Evolutionary conservation across 1,140 invertebrate genomes (phyloP), one percentile per base, ranked within the genome.

Genomic region (Trichonephila clavata): DNA sequence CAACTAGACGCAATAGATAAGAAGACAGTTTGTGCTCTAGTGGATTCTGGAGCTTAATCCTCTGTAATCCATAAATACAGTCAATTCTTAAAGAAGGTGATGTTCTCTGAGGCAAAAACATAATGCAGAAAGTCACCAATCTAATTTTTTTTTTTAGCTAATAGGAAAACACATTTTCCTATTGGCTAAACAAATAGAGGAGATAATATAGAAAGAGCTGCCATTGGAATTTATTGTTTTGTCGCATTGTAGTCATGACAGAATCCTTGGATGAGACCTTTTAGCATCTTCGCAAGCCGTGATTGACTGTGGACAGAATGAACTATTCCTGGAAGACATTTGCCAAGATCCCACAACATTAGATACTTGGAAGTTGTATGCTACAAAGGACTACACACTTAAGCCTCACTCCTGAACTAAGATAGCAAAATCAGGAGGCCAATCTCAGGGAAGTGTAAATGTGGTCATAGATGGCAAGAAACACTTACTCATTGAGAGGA

Each of bases 61-160:
- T 86, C 43, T 13, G 16, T 86, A 1, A 59, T 86, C 57, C 59
- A 39, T 39, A 39, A 63, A 16, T 87, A 87, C 21, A 60, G 60
- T 39, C 60, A 6, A 16, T 39, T 6, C 16, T 87, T 87, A 43
- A 87, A 65, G 27, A 87, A 65, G 16, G 16, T 65, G 5, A 1
- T 63, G 61, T 65, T 87, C 3, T 65, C n/a, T 39, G 60, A 65
- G 0, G 24, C 86, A 63, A 87, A 18, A 65, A 63, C 24, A 14
- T 87, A 16, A 65, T 39, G 3, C 21, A 57, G 24, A 89, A 89
- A 57, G 87, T 89, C 24, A 65, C 32, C 6, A 21, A 71, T 89
- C 39, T 14, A n/a, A 57, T 32, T 71, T 89, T 68, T 71, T 63
- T 89, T n/a, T n/a, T n/a, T n/a, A n/a, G n/a, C n/a, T n/a, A n/a